Evolutionary conservation across 2,797 vertebrate species (phyloP).

Genomic region (Falco rusticolus): DNA sequence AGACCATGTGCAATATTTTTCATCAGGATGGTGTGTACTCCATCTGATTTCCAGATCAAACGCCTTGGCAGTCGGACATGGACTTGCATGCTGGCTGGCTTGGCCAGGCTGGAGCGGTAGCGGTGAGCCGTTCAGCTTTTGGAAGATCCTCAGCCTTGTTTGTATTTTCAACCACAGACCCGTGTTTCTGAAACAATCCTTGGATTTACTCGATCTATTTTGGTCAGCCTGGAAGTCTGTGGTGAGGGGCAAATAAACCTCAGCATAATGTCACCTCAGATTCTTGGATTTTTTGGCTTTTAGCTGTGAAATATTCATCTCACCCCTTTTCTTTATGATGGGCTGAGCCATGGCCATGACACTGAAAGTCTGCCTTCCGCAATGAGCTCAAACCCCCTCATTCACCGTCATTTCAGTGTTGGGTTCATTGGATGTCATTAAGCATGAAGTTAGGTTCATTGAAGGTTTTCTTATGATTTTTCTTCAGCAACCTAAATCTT

Average conservation of each 20-base stretch:
- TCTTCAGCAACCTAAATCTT: neutral
- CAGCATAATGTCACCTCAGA: neutral
- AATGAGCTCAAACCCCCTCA: neutral
- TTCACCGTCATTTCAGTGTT: rapidly evolving
- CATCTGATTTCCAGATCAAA: constrained; percentile 35
- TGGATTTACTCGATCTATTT: neutral
- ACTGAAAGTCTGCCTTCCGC: neutral
- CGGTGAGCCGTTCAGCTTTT: neutral
- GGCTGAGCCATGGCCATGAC: neutral
- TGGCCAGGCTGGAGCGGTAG: neutral
- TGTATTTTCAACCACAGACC: neutral
- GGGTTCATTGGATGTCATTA: rapidly evolving
- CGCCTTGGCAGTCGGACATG: neutral
- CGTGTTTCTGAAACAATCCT: neutral
- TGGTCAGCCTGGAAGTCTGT: neutral
- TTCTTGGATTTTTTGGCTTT: neutral
- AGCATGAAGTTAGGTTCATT: neutral
- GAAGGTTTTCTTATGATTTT: neutral
- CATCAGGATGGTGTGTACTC: neutral
- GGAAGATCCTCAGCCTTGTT: neutral
- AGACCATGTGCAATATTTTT: constrained; percentile 15
- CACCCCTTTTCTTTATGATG: neutral
- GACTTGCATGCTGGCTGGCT: neutral
- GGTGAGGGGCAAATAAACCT: neutral
- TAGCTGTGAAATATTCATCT: neutral